These are phyloP conservation scores for Otolemur garnettii DNA, from an alignment of 2,113 vertebrate genomes.

Conservation along the genomic window DNA sequence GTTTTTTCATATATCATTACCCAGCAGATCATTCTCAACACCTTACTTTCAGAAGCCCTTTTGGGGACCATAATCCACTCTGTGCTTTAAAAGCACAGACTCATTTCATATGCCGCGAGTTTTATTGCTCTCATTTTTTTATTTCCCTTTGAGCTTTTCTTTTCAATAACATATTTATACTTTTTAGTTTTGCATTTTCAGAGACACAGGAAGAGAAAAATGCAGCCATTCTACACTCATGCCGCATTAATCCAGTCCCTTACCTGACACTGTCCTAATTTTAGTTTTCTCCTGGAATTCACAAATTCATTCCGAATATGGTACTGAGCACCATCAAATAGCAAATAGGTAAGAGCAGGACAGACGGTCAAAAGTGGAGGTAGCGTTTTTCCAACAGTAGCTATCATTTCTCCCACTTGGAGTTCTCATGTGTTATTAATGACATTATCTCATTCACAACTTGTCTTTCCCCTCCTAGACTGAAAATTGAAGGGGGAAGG, in stretches of 20 bases:
- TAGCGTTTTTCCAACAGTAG: neutral
- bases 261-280: neutral
- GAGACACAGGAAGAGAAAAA: neutral
- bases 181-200: conserved; percentile 31
- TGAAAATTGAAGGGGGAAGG: neutral
- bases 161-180: neutral
- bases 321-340: neutral
- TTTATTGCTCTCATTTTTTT: neutral
- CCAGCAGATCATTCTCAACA: neutral
- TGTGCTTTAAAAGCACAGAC: neutral
- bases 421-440: neutral
- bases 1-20: neutral
- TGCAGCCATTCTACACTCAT: neutral
- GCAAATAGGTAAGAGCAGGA: neutral
- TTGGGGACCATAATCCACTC: neutral
- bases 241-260: neutral
- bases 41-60: neutral
- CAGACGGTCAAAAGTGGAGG: neutral
- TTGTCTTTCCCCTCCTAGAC: neutral
- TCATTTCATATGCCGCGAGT: neutral
- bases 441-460: neutral
- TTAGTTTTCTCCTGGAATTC: neutral
- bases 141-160: neutral
- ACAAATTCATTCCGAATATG: neutral
- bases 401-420: neutral